Conservation (phyloP, 2,888 invertebrate species). For the Drosophila nr. fundita region DNA sequence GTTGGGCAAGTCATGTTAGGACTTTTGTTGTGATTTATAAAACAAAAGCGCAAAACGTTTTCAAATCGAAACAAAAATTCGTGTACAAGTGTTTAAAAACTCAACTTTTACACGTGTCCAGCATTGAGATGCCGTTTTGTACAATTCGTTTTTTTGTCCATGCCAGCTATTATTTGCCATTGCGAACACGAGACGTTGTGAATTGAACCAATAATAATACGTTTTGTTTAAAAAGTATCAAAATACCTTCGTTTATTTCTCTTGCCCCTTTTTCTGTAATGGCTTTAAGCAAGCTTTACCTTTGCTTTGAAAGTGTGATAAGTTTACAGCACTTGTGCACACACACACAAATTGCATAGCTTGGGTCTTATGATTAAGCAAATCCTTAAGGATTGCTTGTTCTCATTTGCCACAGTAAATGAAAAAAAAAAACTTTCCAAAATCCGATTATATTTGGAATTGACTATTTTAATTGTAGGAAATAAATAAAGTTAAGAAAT, state of each 20-base stretch:
- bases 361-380: neutral
- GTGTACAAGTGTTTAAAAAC: conserved; percentile 75
- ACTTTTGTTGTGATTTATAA: conserved; percentile 64
- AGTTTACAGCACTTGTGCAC: conserved; percentile 48
- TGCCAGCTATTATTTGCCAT: conserved; percentile 12
- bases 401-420: neutral
- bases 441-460: neutral
- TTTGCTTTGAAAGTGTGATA: conserved; percentile 42
- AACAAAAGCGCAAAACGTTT: conserved; percentile 60
- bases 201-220: conserved; percentile 54
- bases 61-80: conserved; percentile 63
- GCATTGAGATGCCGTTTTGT: conserved; percentile 60
- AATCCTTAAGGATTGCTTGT: neutral
- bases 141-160: neutral
- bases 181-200: conserved; percentile 5
- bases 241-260: conserved; percentile 57
- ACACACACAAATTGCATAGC: neutral
- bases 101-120: conserved; percentile 73
- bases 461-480: neutral
- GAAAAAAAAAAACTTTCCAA: neutral
- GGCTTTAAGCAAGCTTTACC: conserved; percentile 42
- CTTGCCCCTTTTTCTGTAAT: conserved; percentile 45
- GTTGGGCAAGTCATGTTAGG: conserved; percentile 30
- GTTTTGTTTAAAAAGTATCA: conserved; percentile 54
- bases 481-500: no score